Percentiles rank a stretch among this genome's conserved stretches.
phyloP scores from a whole-genome alignment of 2,888 invertebrate species.

The Macrosiphum euphorbiae region DNA sequence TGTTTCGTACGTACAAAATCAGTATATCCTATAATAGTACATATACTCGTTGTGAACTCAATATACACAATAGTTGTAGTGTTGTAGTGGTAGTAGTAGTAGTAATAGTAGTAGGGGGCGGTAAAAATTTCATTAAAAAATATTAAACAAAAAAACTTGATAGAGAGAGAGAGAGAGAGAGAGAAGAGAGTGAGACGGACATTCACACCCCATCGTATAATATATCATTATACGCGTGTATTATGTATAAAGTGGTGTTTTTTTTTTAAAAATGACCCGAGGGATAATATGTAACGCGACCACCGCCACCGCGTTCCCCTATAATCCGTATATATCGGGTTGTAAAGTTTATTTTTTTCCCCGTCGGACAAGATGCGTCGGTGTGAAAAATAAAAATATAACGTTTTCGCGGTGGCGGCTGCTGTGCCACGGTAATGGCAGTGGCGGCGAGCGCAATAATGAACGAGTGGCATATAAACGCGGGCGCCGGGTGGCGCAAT shows the following conservation, averaged over 20 bases:
- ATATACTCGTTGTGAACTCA: constrained; percentile 34
- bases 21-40: background rate
- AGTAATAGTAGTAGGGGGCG: background rate
- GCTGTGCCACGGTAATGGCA: constrained; percentile 18
- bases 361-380: constrained; percentile 19
- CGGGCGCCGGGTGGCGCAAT: constrained; percentile 41
- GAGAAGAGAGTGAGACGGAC: background rate
- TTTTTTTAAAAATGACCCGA: constrained; percentile 54
- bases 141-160: constrained; percentile 39
- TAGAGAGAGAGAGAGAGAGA: background rate
- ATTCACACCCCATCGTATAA: constrained; percentile 46
- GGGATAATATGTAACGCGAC: constrained; percentile 22
- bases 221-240: background rate
- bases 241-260: constrained; percentile 6
- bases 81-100: background rate
- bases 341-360: constrained; percentile 37
- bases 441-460: constrained; percentile 32
- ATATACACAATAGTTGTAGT: background rate
- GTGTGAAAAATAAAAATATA: constrained; percentile 34
- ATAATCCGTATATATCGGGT: constrained; percentile 1
- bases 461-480: constrained; percentile 20
- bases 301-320: background rate
- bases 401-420: constrained; percentile 25
- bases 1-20: background rate
- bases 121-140: constrained; percentile 63